phyloP scores from a whole-genome alignment of 2,888 invertebrate genomes.

The Steinernema hermaphroditum region DNA sequence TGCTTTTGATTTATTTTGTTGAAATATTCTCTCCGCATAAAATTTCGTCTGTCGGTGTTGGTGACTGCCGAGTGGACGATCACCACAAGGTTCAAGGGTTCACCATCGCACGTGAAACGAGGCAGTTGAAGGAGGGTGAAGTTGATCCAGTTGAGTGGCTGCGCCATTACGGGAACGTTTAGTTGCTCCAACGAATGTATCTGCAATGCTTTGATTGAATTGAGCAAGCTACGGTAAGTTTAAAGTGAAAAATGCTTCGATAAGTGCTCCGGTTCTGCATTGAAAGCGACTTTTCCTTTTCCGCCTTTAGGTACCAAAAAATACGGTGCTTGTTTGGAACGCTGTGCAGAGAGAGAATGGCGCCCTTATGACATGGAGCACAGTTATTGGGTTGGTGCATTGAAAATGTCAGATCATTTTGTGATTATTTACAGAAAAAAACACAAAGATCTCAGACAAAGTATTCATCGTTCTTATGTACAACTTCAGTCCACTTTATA shows the following conservation, averaged over 20 bases:
- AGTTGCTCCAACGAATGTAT: neutral
- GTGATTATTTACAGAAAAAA: too few species aligned
- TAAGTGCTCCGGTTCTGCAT: neutral
- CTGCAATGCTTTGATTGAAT: neutral
- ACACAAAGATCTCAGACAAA: neutral
- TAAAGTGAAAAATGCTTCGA: too few species aligned
- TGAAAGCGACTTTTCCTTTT: neutral
- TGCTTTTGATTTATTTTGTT: neutral
- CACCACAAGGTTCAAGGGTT: neutral
- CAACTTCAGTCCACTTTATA: too few species aligned
- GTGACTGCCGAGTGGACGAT: slow-evolving; percentile 30
- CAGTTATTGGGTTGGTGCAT: too few species aligned
- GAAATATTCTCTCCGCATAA: slow-evolving; percentile 28
- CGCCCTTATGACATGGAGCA: neutral
- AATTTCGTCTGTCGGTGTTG: slow-evolving; percentile 19
- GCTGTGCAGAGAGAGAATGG: neutral
- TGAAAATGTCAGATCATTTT: too few species aligned
- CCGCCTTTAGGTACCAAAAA: neutral
- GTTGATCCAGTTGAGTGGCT: slow-evolving; percentile 27
- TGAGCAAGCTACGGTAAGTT: neutral
- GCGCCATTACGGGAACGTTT: neutral
- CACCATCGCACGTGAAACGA: slow-evolving; percentile 5
- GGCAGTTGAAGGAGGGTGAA: neutral
- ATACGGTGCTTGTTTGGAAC: neutral
- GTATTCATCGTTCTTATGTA: neutral